Evolutionary conservation across 2,888 invertebrate genomes (phyloP).

Genomic region (Chymomyza caudatula): DNA sequence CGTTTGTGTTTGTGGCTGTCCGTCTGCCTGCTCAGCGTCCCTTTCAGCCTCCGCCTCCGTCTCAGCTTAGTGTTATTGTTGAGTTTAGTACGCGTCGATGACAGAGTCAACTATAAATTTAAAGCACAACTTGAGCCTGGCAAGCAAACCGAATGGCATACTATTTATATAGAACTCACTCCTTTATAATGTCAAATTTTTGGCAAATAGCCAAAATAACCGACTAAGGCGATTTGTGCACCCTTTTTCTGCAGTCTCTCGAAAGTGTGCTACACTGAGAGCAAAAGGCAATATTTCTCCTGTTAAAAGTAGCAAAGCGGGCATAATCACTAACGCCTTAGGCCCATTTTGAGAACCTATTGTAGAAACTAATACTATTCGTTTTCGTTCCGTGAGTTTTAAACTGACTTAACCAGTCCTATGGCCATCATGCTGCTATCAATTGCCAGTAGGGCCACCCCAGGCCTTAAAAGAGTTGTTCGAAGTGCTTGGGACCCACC

Average conservation of each 20-base stretch:
- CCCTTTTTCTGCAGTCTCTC: not conserved
- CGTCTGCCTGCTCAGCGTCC: not conserved
- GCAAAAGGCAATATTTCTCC: not conserved
- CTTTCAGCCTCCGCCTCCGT: not conserved
- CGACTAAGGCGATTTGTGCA: not conserved
- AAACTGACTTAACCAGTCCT: too few species aligned
- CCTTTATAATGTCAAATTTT: slow-evolving; percentile 45
- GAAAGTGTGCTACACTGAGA: not conserved
- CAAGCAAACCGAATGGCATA: not conserved
- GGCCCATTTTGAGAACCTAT: too few species aligned
- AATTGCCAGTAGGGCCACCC: too few species aligned
- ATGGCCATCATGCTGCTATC: too few species aligned
- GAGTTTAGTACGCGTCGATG: not conserved
- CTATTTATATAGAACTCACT: slow-evolving; percentile 23
- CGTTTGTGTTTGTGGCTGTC: not conserved
- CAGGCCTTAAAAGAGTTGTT: too few species aligned
- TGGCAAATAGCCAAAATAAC: slow-evolving; percentile 34
- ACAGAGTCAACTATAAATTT: not conserved
- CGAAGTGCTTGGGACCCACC: too few species aligned
- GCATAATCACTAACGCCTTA: too few species aligned
- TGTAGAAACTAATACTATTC: too few species aligned
- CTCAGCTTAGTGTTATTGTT: not conserved
- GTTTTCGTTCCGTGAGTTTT: too few species aligned
- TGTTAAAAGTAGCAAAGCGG: not conserved
- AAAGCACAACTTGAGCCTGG: slow-evolving; percentile 1